phyloP scores from a whole-genome alignment of 2,888 invertebrate genomes.

The Apamea monoglypha region DNA sequence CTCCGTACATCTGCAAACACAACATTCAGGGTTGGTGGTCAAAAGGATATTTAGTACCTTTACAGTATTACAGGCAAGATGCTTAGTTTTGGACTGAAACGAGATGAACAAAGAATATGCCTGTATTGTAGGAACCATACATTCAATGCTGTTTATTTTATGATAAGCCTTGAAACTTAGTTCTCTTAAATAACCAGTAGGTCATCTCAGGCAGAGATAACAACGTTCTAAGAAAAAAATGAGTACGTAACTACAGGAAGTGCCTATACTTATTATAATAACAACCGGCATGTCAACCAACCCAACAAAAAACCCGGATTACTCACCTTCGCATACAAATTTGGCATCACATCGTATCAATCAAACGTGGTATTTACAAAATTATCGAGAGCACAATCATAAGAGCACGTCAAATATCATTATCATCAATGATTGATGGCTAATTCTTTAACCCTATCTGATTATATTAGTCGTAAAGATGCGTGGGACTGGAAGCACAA shows the following conservation, averaged over 20 bases:
- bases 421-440: conserved; percentile 89
- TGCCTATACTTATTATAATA: conserved; percentile 19
- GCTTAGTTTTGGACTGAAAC: not conserved
- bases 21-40: too few species aligned
- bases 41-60: not conserved
- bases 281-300: conserved; percentile 34
- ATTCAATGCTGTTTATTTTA: not conserved
- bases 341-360: conserved; percentile 67
- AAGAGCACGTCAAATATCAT: conserved; percentile 87
- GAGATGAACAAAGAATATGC: not conserved
- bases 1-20: too few species aligned
- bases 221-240: not conserved
- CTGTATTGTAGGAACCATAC: not conserved
- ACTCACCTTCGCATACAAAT: conserved; percentile 65
- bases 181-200: not conserved
- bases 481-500: conserved; percentile 87
- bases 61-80: not conserved
- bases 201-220: not conserved
- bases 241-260: conserved; percentile 21
- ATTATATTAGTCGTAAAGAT: conserved; percentile 83
- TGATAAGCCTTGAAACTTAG: not conserved
- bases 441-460: conserved; percentile 84
- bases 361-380: conserved; percentile 76
- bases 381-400: conserved; percentile 83
- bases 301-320: conserved; percentile 44